Evolutionary conservation across 2,113 vertebrate species (phyloP).

Genomic region (Tragelaphus strepsiceros): DNA sequence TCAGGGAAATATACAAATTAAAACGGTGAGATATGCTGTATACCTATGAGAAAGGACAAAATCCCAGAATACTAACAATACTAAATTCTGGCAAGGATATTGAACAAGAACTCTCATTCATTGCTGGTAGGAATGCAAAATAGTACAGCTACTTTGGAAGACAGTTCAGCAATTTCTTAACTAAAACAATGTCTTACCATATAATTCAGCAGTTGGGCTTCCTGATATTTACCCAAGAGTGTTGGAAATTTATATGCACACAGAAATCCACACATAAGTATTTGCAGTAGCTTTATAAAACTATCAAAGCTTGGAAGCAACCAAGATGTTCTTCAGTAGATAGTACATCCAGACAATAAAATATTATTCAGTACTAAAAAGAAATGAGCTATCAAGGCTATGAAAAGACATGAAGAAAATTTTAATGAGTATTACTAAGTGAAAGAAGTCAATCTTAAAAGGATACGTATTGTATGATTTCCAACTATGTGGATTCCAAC

Average conservation of each 20-base stretch:
- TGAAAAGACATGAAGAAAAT: not conserved
- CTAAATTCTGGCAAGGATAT: not conserved
- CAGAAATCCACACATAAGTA: not conserved
- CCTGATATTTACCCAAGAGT: not conserved
- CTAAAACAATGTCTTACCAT: not conserved
- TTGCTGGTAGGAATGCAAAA: not conserved
- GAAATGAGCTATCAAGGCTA: not conserved
- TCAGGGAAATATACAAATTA: not conserved
- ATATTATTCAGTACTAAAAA: not conserved
- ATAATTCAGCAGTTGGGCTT: not conserved
- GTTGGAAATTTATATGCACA: not conserved
- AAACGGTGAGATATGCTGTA: not conserved
- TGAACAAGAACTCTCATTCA: not conserved
- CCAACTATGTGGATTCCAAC: not conserved
- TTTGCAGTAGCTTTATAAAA: not conserved
- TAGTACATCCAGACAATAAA: not conserved
- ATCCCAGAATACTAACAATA: not conserved
- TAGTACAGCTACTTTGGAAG: not conserved
- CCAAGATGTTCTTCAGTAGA: not conserved
- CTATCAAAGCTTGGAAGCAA: not conserved
- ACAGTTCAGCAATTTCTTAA: not conserved
- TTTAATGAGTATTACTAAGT: not conserved
- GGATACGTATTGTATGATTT: not conserved
- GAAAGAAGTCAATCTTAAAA: not conserved
- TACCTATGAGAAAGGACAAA: not conserved